Base-by-base conservation (phyloP, 1,140 invertebrate species). In the Drosophila repletoides region DNA sequence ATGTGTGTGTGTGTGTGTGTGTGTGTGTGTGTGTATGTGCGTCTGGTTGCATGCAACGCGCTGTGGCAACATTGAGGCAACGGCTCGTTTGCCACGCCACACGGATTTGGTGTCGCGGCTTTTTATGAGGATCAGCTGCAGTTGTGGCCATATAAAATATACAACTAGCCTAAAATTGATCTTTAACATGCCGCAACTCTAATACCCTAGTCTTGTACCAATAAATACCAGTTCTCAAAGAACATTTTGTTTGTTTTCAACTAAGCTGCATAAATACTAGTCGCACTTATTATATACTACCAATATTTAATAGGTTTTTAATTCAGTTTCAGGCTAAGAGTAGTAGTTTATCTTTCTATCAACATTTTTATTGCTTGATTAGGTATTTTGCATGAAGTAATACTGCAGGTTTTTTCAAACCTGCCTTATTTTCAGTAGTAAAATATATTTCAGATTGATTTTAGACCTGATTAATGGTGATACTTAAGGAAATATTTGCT, bases 111-210 rank as follows among this genome's bases (percentile, higher is more conserved):
- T 86, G 79, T 84, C 75, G 75, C 71, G 71, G 71, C 80, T 79
- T 86, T 84, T 84, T 84, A 84, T 84, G 79, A 86, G 80, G 80
- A 84, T 84, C 79, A 84, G 79, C 79, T 84, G 80, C 79, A 83
- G 74, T 84, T 84, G 74, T 58, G 70, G 74, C 77, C 74, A 84
- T 79, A 83, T 83, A 84, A 83, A 83, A 74, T 76, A 77, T 52
- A 71, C 74, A 84, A 72, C 40, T 55, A 60, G 70, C 41, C 26
- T 22, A 46, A 46, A 19, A 65, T 40, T 48, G 55, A 34, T 60
- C 24, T 31, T 34, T 40, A 29, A 14, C 6, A 58, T 38, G 26
- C 38, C 73, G 69, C 72, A 51, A 21, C 22, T 6, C 2, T 10
- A 66, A 83, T 84, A 83, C 77, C 58, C 73, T 77, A 49, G 5